These are phyloP conservation scores for Ifrita kowaldi DNA, from an alignment of 2,113 vertebrate species.

Conservation along the genomic window DNA sequence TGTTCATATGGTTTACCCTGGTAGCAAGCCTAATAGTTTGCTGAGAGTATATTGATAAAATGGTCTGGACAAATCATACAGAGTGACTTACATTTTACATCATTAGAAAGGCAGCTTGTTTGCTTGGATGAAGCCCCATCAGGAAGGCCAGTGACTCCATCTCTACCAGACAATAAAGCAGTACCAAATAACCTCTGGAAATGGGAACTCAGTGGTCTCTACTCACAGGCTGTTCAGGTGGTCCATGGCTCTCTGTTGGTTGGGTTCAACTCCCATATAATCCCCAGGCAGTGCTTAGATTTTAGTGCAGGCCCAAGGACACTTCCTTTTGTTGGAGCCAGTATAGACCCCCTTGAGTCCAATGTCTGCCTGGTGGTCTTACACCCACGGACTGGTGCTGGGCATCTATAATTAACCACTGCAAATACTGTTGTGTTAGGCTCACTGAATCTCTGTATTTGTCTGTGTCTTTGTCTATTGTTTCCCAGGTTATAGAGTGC, in stretches of 20 bases:
- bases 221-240: neutral
- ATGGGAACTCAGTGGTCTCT: neutral
- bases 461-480: neutral
- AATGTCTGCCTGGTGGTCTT: neutral
- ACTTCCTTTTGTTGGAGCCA: neutral
- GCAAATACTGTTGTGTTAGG: neutral
- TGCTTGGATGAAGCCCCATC: neutral
- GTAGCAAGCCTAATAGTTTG: neutral
- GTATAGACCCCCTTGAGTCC: neutral
- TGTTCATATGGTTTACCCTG: neutral
- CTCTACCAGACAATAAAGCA: neutral
- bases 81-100: neutral
- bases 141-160: neutral
- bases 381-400: neutral
- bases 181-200: neutral
- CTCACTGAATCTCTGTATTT: neutral
- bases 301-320: neutral
- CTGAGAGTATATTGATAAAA: neutral
- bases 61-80: neutral
- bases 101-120: neutral
- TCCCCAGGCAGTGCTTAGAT: neutral
- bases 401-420: neutral
- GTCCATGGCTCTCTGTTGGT: neutral
- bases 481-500: neutral
- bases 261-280: neutral